Evolutionary conservation across 2,113 vertebrate genomes (phyloP).

Genomic region (Chrysochloris asiatica): DNA sequence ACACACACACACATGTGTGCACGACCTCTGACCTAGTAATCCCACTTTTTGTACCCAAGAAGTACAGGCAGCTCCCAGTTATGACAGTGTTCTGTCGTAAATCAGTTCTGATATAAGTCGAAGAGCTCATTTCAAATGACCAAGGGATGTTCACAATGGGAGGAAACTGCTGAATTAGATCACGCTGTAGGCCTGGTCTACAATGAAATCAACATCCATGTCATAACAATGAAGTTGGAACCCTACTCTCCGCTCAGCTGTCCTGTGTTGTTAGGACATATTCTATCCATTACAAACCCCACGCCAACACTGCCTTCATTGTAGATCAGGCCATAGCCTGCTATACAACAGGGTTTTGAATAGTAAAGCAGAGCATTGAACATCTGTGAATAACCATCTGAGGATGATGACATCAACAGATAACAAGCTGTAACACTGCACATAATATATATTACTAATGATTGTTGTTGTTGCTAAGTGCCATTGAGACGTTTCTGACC

Average conservation of each 20-base stretch:
- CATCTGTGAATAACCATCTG: no score
- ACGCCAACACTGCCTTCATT: neutral
- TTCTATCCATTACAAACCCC: neutral
- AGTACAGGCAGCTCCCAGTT: neutral
- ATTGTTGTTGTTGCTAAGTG: no score
- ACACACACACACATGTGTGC: neutral
- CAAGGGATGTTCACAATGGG: neutral
- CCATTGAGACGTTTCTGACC: no score
- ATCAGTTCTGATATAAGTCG: neutral
- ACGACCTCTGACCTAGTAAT: neutral
- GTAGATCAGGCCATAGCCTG: neutral
- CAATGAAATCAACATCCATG: neutral
- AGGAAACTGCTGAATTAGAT: neutral
- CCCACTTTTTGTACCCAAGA: neutral
- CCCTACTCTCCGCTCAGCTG: neutral
- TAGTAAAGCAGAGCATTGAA: neutral
- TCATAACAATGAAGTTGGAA: neutral
- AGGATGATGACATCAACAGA: neutral
- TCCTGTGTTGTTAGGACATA: neutral
- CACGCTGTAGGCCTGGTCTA: neutral
- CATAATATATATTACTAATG: neutral
- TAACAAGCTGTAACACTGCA: neutral
- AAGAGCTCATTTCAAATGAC: neutral
- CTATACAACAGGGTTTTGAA: neutral
- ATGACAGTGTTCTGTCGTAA: neutral